A percentile compares a stretch with the other conserved stretches of the same genome.
Evolutionary conservation across 1,140 invertebrate genomes (phyloP).

Genomic region (Macrocentrus cingulum): DNA sequence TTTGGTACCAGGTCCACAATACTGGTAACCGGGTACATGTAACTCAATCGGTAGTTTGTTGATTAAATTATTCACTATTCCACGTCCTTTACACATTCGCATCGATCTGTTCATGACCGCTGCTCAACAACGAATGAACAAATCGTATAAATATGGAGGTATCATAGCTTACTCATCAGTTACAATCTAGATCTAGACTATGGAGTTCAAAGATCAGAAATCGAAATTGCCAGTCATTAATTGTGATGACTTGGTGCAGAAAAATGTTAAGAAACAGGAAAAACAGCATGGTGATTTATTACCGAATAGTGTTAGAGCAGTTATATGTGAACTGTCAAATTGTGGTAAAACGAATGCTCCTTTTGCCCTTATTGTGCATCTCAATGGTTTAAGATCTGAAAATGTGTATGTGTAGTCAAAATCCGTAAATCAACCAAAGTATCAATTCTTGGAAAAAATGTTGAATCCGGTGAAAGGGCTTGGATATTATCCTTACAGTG

Average conservation of each 20-base stretch:
- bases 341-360: constrained; percentile 9
- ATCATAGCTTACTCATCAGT: no score
- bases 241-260: not conserved
- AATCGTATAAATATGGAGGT: no score
- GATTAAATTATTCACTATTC: constrained; percentile 33
- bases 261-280: constrained; percentile 10
- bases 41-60: constrained; percentile 37
- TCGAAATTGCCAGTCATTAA: not conserved
- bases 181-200: no score
- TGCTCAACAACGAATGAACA: no score
- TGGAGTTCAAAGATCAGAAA: not conserved
- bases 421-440: constrained; percentile 11
- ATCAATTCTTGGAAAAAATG: not conserved
- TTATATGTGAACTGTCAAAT: constrained; percentile 10
- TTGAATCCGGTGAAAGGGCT: constrained; percentile 3
- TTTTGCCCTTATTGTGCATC: constrained; percentile 7
- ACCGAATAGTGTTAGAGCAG: constrained; percentile 5
- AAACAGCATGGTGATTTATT: not conserved
- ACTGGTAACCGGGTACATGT: constrained; percentile 40
- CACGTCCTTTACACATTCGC: not conserved
- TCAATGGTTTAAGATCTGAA: constrained; percentile 17
- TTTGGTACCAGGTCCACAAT: constrained; percentile 39
- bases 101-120: not conserved
- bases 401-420: constrained; percentile 19
- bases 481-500: constrained; percentile 15